Conservation (phyloP, 2,888 invertebrate species). For the Heliconius aoede region DNA sequence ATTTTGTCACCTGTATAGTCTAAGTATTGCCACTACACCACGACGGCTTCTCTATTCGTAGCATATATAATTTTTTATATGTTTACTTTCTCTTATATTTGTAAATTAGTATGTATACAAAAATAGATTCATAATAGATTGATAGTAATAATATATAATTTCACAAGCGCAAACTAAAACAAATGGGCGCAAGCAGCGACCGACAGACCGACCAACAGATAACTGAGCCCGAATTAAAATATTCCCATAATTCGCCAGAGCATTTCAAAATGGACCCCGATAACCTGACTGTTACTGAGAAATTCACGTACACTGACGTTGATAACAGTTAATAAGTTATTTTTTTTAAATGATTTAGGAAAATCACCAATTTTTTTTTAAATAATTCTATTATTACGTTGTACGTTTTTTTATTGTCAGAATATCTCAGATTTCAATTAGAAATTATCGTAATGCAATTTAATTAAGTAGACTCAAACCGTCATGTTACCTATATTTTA, state of each 20-base stretch:
- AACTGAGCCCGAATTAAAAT: slow-evolving; percentile 43
- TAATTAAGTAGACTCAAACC: not conserved
- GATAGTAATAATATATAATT: slow-evolving; percentile 32
- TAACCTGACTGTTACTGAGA: slow-evolving; percentile 54
- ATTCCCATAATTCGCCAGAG: slow-evolving; percentile 50
- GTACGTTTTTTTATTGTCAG: not conserved
- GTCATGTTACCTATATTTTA: not conserved
- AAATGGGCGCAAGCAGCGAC: slow-evolving; percentile 33
- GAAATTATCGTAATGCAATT: not conserved
- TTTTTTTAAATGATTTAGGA: not conserved
- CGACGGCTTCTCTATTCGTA: too few species aligned
- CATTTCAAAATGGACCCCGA: slow-evolving; percentile 53
- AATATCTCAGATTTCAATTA: not conserved
- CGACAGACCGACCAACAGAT: slow-evolving; percentile 38
- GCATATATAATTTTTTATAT: not conserved
- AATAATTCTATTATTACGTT: too few species aligned
- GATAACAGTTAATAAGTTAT: slow-evolving; percentile 29
- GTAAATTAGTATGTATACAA: not conserved
- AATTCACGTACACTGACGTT: slow-evolving; percentile 52
- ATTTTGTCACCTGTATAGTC: too few species aligned
- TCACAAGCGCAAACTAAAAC: slow-evolving; percentile 35
- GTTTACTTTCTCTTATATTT: too few species aligned
- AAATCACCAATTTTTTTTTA: too few species aligned
- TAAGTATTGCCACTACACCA: too few species aligned
- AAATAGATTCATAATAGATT: slow-evolving; percentile 5